Evolutionary conservation across 2,797 vertebrate genomes (phyloP).

Genomic region (Smutsia gigantea): DNA sequence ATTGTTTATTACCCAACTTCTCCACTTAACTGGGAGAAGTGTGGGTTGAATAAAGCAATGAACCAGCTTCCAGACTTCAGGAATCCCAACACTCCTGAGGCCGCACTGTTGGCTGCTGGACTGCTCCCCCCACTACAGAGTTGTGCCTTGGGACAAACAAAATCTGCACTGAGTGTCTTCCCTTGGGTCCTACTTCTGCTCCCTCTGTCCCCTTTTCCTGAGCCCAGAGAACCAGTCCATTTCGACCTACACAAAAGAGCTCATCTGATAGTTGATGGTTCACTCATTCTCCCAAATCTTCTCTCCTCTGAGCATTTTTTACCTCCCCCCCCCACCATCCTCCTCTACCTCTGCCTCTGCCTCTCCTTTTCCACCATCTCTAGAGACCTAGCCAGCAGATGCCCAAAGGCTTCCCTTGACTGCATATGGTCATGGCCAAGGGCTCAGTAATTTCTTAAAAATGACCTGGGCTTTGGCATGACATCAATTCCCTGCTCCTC

Average conservation of each 20-base stretch:
- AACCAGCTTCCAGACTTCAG: not conserved
- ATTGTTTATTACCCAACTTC: not conserved
- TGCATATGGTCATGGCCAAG: not conserved
- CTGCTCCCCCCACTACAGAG: not conserved
- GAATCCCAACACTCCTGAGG: not conserved
- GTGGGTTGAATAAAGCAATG: not conserved
- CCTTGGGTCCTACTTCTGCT: not conserved
- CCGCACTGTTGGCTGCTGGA: not conserved
- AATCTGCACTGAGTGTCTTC: not conserved
- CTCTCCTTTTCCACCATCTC: not conserved
- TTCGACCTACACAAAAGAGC: not conserved
- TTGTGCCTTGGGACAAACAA: not conserved
- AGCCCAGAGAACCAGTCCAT: not conserved
- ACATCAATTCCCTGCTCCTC: not conserved
- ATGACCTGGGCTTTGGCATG: not conserved
- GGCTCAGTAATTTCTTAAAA: constrained; percentile 1
- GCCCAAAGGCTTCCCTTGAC: not conserved
- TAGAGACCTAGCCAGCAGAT: not conserved
- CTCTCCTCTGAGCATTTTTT: not conserved
- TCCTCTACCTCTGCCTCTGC: not conserved
- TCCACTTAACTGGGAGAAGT: not conserved
- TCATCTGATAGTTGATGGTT: not conserved
- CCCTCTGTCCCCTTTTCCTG: not conserved
- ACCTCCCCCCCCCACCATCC: not conserved
- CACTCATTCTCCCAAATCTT: not conserved